Conservation (phyloP, 2,113 vertebrate species). For the Myotis brandtii region DNA sequence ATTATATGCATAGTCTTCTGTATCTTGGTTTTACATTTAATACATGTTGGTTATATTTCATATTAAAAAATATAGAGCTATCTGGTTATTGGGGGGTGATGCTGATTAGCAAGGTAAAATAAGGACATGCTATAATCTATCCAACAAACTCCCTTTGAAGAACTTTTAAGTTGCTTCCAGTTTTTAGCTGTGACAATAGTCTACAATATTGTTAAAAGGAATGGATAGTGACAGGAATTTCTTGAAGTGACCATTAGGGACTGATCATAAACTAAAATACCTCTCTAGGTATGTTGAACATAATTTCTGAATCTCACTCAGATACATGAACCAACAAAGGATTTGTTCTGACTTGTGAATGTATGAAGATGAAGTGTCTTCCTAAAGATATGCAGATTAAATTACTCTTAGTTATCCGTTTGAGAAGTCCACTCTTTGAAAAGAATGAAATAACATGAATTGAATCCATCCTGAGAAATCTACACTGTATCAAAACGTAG, state of each 20-base stretch:
- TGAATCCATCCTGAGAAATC: constrained; percentile 42
- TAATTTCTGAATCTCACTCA: constrained; percentile 32
- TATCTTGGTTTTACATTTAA: background rate
- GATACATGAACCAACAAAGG: background rate
- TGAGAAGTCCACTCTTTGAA: constrained; percentile 34
- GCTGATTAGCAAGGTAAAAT: background rate
- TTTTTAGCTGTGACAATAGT: constrained; percentile 25
- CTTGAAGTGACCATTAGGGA: background rate
- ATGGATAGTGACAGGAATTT: background rate
- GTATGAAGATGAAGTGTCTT: constrained; percentile 13
- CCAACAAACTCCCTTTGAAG: background rate
- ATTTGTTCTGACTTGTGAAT: constrained; percentile 29
- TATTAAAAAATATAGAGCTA: constrained; percentile 19
- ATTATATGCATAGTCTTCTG: background rate
- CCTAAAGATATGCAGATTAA: constrained; percentile 6
- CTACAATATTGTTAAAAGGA: constrained; percentile 18
- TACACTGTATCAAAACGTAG: constrained; percentile 15
- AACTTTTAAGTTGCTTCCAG: constrained; percentile 17
- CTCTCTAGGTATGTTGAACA: background rate
- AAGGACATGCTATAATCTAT: background rate
- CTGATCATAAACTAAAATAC: background rate
- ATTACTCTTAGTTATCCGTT: background rate
- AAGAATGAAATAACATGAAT: constrained; percentile 28
- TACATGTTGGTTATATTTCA: constrained; percentile 13
- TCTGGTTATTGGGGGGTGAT: constrained; percentile 11